These are phyloP conservation scores for Pseudococcus longispinus DNA, from an alignment of 2,888 invertebrate genomes.

Conservation along the genomic window DNA sequence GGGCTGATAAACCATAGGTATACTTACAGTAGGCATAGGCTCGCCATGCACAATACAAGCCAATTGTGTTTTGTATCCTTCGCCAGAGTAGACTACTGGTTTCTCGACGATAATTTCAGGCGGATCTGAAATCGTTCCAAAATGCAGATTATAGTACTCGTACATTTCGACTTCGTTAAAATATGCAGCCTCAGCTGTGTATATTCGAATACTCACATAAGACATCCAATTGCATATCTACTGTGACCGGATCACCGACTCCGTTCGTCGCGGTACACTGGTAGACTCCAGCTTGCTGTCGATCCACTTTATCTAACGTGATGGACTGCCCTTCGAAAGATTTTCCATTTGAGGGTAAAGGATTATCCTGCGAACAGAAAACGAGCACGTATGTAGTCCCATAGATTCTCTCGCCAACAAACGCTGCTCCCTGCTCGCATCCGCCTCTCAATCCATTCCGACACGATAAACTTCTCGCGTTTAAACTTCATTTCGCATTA, in stretches of 20 bases:
- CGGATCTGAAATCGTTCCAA: slow-evolving; percentile 66
- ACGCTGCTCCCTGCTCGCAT: neutral
- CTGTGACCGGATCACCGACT: slow-evolving; percentile 65
- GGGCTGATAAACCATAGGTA: neutral
- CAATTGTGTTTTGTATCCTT: slow-evolving; percentile 73
- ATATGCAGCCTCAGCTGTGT: too few relatives aligned
- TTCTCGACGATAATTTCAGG: slow-evolving; percentile 75
- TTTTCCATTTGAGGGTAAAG: slow-evolving; percentile 69
- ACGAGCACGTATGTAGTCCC: slow-evolving; percentile 30
- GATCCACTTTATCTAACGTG: slow-evolving; percentile 67
- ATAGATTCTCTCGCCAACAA: neutral
- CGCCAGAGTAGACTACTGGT: slow-evolving; percentile 75
- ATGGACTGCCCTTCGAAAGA: slow-evolving; percentile 68
- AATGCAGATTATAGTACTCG: neutral
- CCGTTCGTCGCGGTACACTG: slow-evolving; percentile 65
- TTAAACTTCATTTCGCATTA: slow-evolving; percentile 33
- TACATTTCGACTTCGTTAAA: neutral
- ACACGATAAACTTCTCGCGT: slow-evolving; percentile 25
- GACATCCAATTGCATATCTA: slow-evolving; percentile 67
- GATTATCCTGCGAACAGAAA: slow-evolving; percentile 64
- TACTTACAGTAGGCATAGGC: slow-evolving; percentile 71
- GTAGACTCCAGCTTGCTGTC: slow-evolving; percentile 63
- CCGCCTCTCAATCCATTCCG: neutral
- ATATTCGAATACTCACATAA: slow-evolving; percentile 64
- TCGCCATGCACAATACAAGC: slow-evolving; percentile 75